Conservation (phyloP, 1,140 invertebrate species). For the Scaptomyza pallida region DNA sequence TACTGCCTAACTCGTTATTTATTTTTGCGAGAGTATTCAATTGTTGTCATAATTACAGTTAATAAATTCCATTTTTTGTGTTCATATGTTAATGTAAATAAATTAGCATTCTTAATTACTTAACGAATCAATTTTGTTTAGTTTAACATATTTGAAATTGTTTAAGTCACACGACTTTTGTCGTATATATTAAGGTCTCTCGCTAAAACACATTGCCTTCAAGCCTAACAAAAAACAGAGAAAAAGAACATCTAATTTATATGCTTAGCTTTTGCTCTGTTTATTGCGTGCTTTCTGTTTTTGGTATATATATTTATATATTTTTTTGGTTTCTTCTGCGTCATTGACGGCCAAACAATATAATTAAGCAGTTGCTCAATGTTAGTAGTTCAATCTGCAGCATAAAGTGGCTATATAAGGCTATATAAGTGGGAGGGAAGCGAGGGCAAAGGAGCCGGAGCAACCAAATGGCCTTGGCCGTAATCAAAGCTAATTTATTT, state of each 20-base stretch:
- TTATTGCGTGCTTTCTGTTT: conserved; percentile 18
- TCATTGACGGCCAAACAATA: conserved; percentile 46
- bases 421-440: conserved; percentile 4
- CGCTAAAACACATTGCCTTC: background rate
- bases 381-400: conserved; percentile 56
- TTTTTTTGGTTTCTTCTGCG: background rate
- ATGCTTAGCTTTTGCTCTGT: conserved; percentile 12
- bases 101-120: no score
- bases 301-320: background rate
- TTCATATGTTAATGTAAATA: no score
- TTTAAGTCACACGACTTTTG: background rate
- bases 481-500: conserved; percentile 74
- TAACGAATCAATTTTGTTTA: background rate
- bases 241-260: conserved; percentile 31
- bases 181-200: no score
- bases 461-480: conserved; percentile 52
- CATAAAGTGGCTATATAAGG: conserved; percentile 41
- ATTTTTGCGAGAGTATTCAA: no score
- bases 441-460: background rate
- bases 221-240: background rate
- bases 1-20: no score
- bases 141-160: background rate
- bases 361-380: conserved; percentile 66
- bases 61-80: no score
- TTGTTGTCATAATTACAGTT: background rate